Evolutionary conservation across 2,797 vertebrate genomes (phyloP).

Genomic region (Myotis daubentonii): DNA sequence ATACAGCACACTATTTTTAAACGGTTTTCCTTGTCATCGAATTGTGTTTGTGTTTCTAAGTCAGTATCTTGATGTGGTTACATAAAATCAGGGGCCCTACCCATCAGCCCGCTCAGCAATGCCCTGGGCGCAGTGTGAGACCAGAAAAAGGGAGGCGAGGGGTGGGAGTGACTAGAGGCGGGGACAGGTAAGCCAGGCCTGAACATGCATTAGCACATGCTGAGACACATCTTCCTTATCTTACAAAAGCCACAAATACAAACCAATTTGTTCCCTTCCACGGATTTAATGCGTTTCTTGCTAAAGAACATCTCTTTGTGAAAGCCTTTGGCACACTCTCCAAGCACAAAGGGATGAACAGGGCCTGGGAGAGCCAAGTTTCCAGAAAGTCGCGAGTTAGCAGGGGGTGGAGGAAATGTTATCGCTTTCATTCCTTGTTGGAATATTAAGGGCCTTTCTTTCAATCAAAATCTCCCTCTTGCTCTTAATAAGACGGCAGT

Average conservation of each 20-base stretch:
- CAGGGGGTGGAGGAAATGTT: constrained; percentile 53
- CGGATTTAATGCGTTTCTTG: neutral
- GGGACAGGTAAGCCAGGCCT: neutral
- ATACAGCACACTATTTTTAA: neutral
- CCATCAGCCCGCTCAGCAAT: neutral
- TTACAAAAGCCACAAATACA: constrained; percentile 7
- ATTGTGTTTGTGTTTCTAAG: constrained; percentile 12
- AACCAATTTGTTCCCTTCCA: neutral
- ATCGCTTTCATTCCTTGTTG: constrained; percentile 65
- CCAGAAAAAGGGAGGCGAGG: neutral
- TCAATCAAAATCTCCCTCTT: constrained; percentile 82
- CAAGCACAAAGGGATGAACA: constrained; percentile 51
- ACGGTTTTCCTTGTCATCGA: neutral
- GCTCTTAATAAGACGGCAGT: constrained; percentile 80
- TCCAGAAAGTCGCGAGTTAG: constrained; percentile 42
- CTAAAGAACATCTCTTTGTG: constrained; percentile 40
- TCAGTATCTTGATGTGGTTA: neutral
- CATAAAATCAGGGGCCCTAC: neutral
- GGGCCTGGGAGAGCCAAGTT: constrained; percentile 46
- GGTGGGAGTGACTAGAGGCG: neutral
- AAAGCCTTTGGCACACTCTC: constrained; percentile 67
- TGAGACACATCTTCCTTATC: neutral
- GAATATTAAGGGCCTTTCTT: constrained; percentile 82
- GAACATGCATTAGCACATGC: neutral
- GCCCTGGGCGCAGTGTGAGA: neutral